A percentile compares a stretch with the other conserved stretches of the same genome.
phyloP scores from a whole-genome alignment of 2,888 invertebrate genomes.

The Diloba caeruleocephala region DNA sequence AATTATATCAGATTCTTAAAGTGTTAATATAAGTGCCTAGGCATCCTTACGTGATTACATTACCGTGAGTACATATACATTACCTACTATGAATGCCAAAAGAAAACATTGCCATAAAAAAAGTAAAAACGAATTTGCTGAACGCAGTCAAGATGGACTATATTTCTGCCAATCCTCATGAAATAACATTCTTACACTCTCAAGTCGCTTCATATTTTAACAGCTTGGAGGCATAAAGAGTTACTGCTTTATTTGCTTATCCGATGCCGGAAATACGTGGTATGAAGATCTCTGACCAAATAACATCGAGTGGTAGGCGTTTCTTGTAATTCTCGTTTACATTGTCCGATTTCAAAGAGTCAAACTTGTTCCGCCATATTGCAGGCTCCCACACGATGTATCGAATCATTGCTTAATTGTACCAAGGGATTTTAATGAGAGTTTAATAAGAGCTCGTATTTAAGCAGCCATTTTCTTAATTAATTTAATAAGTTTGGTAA shows the following conservation, averaged over 20 bases:
- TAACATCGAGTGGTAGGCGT: constrained; percentile 30
- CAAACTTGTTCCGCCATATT: constrained; percentile 40
- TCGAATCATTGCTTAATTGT: constrained; percentile 52
- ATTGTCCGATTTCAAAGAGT: constrained; percentile 37
- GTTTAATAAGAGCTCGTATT: constrained; percentile 26
- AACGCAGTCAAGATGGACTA: too few species aligned
- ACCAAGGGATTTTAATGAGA: constrained; percentile 28
- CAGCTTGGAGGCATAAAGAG: not conserved
- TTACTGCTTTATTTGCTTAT: not conserved
- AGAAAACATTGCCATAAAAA: too few species aligned
- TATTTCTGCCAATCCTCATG: too few species aligned
- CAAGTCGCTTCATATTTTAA: not conserved
- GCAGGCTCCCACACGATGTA: constrained; percentile 42
- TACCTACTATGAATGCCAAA: too few species aligned
- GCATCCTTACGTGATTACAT: too few species aligned
- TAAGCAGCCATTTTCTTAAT: constrained; percentile 19
- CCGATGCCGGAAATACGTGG: constrained; percentile 14
- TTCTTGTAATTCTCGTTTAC: constrained; percentile 48
- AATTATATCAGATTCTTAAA: too few species aligned
- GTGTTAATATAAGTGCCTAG: too few species aligned
- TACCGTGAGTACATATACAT: too few species aligned
- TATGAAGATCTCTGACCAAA: constrained; percentile 27
- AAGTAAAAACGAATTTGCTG: too few species aligned
- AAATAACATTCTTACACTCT: too few species aligned
- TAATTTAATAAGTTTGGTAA: constrained; percentile 22